Conservation (phyloP, 2,888 invertebrate species). For the Pollenia labialis region DNA sequence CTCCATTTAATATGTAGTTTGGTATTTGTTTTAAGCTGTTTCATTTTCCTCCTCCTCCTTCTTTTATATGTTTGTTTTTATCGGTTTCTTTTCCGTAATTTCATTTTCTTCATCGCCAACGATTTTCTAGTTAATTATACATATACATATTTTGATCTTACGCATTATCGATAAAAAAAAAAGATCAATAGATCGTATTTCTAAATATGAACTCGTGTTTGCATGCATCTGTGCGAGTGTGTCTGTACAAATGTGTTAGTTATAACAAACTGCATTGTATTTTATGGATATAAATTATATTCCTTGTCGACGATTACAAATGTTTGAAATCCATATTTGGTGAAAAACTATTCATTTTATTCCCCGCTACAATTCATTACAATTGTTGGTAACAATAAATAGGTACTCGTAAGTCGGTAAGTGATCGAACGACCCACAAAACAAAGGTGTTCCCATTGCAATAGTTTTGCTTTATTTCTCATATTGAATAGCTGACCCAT, state of each 20-base stretch:
- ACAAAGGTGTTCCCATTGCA: conserved; percentile 57
- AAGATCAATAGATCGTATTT: conserved; percentile 29
- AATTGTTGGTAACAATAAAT: not conserved
- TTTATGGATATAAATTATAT: conserved; percentile 41
- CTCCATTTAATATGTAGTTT: not conserved
- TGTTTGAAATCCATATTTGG: conserved; percentile 53
- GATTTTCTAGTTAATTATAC: conserved; percentile 42
- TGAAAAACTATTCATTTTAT: conserved; percentile 31
- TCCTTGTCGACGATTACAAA: conserved; percentile 32
- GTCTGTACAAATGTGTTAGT: not conserved
- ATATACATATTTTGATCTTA: conserved; percentile 43
- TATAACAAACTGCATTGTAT: not conserved
- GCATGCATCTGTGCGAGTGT: not conserved
- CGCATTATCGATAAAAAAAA: conserved; percentile 33
- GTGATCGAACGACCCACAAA: conserved; percentile 29
- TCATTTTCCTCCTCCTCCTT: conserved; percentile 22
- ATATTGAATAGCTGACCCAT: conserved; percentile 47
- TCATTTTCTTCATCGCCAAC: conserved; percentile 35
- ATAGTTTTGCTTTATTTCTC: conserved; percentile 32
- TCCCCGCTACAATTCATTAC: conserved; percentile 4
- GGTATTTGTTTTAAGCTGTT: not conserved
- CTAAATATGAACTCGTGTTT: not conserved
- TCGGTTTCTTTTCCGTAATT: not conserved
- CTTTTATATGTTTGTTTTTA: conserved; percentile 14
- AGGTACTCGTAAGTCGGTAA: not conserved